Base-by-base conservation (phyloP, 2,888 invertebrate species). In the Watsonalla cultraria region DNA sequence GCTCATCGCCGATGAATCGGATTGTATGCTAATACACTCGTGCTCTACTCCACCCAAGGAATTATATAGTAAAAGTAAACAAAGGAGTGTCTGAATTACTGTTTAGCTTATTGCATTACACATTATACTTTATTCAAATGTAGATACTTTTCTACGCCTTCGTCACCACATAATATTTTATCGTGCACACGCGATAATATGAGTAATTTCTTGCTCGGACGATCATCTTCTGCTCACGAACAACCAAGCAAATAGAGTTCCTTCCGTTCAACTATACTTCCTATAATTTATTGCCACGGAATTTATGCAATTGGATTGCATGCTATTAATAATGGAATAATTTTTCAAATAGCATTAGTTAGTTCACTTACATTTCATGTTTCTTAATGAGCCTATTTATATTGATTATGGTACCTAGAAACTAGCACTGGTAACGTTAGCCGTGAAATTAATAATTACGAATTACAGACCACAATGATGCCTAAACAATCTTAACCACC, bases 221-320 rank as follows among this genome's bases (percentile, higher is more conserved):
- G 57, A 61, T 52, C 61, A 52, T 58, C 56, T 60, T 58, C 62
- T 66, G 56, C 54, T 56, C 52, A 57, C n/a, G 13, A 24, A 13
- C 13, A 47, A 6, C 48, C 14, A 8, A 48, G 11, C 59, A 54
- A 65, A 69, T 57, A 70, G 58, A 56, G 58, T 76, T 79, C 73
- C 80, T 80, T 80, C 80, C 80, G 73, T 74, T 76, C 58, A 61
- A 67, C 57, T 65, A 65, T 61, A 71, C 66, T 76, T 76, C 70
- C 74, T 74, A 15, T 15, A 35, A 37, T 37, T 47, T 34, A 37
- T 5, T 13, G 7, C 37, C 15, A 37, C 15, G 8, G 49, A 49
- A 37, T 37, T 11, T 37, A 39, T 15, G 15, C 14, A 14, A 37
- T 37, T 35, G 37, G 14, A 49, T 11, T 39, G 46, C 14, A 46